Percentiles rank a stretch among this genome's conserved stretches.
phyloP scores from a whole-genome alignment of 2,113 vertebrate species.

The Laterallus jamaicensis region DNA sequence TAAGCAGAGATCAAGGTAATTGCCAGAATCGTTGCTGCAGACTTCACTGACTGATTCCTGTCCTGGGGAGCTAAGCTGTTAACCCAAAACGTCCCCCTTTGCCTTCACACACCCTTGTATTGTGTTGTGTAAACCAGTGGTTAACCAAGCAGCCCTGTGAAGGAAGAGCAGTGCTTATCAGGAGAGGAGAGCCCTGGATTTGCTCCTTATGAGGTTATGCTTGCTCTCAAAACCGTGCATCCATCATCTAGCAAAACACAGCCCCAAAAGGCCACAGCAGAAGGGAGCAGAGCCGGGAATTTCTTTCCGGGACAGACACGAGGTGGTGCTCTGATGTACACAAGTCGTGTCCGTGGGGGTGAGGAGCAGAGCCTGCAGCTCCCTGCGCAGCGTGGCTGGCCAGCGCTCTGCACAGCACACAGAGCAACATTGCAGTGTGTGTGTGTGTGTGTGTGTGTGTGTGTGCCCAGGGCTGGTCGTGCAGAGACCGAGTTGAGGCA shows the following conservation, averaged over 20 bases:
- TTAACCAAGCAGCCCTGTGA: background rate
- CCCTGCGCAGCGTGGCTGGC: background rate
- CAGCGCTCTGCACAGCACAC: background rate
- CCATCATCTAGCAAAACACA: background rate
- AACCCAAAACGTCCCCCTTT: accelerated
- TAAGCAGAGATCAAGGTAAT: background rate
- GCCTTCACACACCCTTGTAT: background rate
- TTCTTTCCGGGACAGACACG: background rate
- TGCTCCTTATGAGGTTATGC: background rate
- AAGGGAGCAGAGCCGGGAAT: accelerated
- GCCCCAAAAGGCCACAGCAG: accelerated
- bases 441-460: accelerated
- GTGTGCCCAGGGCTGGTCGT: background rate
- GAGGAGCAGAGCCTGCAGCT: background rate
- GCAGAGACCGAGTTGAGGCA: background rate
- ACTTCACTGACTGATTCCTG: background rate
- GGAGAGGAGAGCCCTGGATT: background rate
- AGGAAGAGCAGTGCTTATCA: background rate
- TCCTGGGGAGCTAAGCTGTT: background rate
- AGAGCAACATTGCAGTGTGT: accelerated
- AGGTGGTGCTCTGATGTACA: background rate
- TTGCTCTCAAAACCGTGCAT: background rate
- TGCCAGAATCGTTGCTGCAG: background rate
- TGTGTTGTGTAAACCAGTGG: background rate
- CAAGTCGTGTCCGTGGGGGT: accelerated